phyloP scores from a whole-genome alignment of 1,140 invertebrate genomes.

The Pseudobourletiella spinata region DNA sequence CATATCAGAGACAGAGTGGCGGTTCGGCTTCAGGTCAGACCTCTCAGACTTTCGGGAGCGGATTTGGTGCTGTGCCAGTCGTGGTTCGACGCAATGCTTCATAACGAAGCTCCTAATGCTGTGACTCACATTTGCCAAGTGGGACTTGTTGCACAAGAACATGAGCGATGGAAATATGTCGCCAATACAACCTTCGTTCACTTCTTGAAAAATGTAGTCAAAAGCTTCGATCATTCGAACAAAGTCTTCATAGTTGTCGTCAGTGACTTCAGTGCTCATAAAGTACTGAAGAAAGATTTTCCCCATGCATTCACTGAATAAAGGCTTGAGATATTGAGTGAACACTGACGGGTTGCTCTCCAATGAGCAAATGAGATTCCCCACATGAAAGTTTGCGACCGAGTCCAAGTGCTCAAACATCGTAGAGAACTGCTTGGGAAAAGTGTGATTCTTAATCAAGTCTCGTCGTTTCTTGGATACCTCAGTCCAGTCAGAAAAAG shows the following conservation, averaged over 20 bases:
- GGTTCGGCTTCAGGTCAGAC: constrained; percentile 1
- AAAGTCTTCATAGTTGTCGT: constrained; percentile 53
- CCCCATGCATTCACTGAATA: constrained; percentile 58
- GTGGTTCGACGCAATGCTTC: constrained; percentile 51
- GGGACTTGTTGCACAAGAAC: constrained; percentile 62
- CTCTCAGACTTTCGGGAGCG: background rate
- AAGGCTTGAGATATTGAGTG: constrained; percentile 48
- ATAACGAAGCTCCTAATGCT: constrained; percentile 66
- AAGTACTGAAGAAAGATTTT: constrained; percentile 80
- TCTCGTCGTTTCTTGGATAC: constrained; percentile 67
- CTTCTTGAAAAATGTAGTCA: constrained; percentile 76
- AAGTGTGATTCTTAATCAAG: constrained; percentile 63
- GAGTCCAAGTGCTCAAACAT: constrained; percentile 48
- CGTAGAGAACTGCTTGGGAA: constrained; percentile 60
- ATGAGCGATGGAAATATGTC: constrained; percentile 79
- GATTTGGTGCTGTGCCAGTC: background rate
- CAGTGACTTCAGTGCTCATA: constrained; percentile 62
- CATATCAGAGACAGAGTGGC: background rate
- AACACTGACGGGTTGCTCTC: background rate
- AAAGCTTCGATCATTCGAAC: constrained; percentile 58
- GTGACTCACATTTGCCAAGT: constrained; percentile 56
- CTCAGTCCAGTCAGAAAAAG: constrained; percentile 75
- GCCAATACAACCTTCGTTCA: constrained; percentile 67
- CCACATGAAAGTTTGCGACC: background rate
- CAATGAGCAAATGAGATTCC: background rate